These are phyloP conservation scores for Tigriopus japonicus DNA, from an alignment of 1,140 invertebrate species.

Conservation along the genomic window DNA sequence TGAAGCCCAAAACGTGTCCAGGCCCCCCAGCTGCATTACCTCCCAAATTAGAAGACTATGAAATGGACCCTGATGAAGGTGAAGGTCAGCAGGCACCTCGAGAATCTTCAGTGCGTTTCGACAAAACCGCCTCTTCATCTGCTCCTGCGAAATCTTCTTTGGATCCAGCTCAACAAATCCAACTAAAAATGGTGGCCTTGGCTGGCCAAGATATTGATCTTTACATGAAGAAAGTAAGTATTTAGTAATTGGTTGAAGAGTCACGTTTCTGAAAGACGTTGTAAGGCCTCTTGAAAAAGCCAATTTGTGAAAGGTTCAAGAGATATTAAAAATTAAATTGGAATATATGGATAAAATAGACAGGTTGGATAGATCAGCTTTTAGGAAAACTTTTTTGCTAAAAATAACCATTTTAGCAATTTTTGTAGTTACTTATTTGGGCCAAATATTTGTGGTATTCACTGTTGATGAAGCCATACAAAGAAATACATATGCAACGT, in stretches of 20 bases:
- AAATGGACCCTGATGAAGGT: constrained; percentile 14
- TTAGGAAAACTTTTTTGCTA: too few species aligned
- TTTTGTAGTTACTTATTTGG: too few species aligned
- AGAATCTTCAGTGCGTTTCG: background rate
- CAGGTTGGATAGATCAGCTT: too few species aligned
- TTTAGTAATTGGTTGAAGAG: background rate
- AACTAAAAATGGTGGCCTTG: constrained; percentile 57
- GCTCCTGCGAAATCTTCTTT: constrained; percentile 17
- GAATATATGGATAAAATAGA: too few species aligned
- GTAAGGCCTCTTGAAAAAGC: too few species aligned
- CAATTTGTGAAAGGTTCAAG: too few species aligned
- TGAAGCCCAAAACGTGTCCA: constrained; percentile 40
- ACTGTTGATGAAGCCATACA: too few species aligned
- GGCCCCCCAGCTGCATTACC: constrained; percentile 70
- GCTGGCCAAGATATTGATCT: constrained; percentile 76
- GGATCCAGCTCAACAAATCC: constrained; percentile 41
- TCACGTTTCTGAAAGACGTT: too few species aligned
- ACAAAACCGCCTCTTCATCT: background rate
- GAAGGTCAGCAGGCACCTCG: background rate
- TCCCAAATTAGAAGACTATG: constrained; percentile 29
- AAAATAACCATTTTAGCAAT: too few species aligned
- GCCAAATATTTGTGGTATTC: too few species aligned
- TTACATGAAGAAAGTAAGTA: constrained; percentile 54
- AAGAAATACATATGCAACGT: too few species aligned
- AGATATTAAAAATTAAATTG: too few species aligned